Percentiles rank a stretch among this genome's conserved stretches.
Evolutionary conservation across 2,888 invertebrate species (phyloP).

Genomic region (Oligia latruncula): DNA sequence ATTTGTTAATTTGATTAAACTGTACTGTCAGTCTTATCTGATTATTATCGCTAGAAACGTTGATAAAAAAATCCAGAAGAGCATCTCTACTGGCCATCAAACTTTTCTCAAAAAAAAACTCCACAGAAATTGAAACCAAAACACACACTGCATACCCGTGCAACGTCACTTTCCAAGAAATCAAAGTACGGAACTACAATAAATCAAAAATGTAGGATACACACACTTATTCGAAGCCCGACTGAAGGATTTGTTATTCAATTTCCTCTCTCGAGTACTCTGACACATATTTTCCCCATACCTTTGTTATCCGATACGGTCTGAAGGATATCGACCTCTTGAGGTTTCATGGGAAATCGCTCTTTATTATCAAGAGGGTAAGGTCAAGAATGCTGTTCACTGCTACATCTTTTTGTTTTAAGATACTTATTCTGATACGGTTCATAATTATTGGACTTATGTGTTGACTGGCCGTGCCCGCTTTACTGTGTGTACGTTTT

Average conservation of each 20-base stretch:
- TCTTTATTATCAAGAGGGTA: constrained; percentile 20
- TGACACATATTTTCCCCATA: constrained; percentile 60
- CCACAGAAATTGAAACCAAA: not conserved
- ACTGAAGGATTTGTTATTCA: constrained; percentile 69
- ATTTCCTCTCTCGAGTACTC: constrained; percentile 61
- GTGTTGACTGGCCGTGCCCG: constrained; percentile 18
- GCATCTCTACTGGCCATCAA: not conserved
- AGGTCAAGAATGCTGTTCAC: constrained; percentile 20
- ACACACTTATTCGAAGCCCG: constrained; percentile 60
- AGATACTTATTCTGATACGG: constrained; percentile 58
- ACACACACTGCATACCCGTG: not conserved
- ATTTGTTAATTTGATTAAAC: not conserved
- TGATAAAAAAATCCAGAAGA: not conserved
- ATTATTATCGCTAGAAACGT: not conserved
- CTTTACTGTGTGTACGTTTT: not conserved
- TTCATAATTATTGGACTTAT: constrained; percentile 60
- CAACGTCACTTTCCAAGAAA: constrained; percentile 26
- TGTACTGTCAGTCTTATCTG: not conserved
- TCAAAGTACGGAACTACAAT: constrained; percentile 39
- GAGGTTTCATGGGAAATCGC: constrained; percentile 28
- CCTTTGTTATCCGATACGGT: constrained; percentile 62
- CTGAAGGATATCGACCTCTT: constrained; percentile 52
- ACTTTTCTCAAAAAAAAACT: not conserved
- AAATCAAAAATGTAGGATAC: constrained; percentile 64
- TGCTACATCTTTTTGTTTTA: constrained; percentile 37